These are phyloP conservation scores for Myotis findleyi DNA, from an alignment of 2,797 vertebrate species.

Conservation along the genomic window DNA sequence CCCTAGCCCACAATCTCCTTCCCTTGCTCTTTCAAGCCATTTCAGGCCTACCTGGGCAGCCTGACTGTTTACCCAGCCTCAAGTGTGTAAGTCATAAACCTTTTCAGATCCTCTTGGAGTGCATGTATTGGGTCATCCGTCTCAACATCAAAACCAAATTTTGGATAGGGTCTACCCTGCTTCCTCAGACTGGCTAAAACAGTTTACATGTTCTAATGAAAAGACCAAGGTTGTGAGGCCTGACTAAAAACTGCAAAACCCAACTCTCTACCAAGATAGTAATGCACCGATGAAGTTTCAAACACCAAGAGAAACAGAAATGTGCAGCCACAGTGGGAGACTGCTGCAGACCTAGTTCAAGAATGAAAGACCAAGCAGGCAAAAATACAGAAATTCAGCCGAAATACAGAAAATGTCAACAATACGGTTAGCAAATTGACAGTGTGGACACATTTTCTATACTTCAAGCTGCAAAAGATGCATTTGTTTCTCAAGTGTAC, in stretches of 20 bases:
- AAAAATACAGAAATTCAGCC: neutral
- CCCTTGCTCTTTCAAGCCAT: neutral
- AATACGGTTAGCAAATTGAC: neutral
- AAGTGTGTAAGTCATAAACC: neutral
- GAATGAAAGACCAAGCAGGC: neutral
- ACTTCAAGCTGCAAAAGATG: neutral
- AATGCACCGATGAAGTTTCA: neutral
- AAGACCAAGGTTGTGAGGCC: neutral
- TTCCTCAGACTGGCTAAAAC: neutral
- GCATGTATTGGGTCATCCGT: too few species aligned
- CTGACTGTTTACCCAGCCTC: neutral
- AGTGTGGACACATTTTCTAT: neutral
- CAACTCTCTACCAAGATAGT: neutral
- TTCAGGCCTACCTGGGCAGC: neutral
- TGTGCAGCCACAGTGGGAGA: neutral
- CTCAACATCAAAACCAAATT: neutral
- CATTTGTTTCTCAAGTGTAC: neutral
- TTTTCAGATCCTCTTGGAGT: neutral
- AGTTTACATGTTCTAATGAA: neutral
- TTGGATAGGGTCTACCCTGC: neutral
- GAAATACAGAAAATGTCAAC: neutral
- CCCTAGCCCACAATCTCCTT: too few species aligned
- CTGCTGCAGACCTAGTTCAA: neutral
- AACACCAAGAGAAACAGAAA: neutral
- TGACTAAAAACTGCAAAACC: conserved; percentile 5